Conservation (phyloP, 2,888 invertebrate genomes). For the Charanyca ferruginea region DNA sequence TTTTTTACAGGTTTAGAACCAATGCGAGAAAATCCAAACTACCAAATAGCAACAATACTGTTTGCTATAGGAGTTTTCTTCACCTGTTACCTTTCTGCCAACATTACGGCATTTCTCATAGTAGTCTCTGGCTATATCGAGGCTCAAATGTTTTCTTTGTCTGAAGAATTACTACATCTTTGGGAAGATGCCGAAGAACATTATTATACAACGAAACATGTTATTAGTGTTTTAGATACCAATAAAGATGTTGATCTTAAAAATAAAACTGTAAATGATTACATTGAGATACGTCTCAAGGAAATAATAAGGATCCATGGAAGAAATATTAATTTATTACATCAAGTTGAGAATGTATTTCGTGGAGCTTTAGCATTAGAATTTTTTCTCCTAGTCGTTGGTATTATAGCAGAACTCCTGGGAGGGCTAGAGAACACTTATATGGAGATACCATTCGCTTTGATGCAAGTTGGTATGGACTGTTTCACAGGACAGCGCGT, state of each 20-base stretch:
- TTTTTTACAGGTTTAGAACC: constrained; percentile 76
- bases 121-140: constrained; percentile 76
- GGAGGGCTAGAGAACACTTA: constrained; percentile 76
- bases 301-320: constrained; percentile 49
- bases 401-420: constrained; percentile 72
- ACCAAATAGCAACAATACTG: too few species aligned
- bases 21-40: constrained; percentile 72
- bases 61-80: too few species aligned
- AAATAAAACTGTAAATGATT: constrained; percentile 42
- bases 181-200: too few species aligned
- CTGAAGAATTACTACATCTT: constrained; percentile 72
- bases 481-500: too few species aligned
- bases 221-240: too few species aligned
- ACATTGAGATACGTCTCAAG: constrained; percentile 40
- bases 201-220: too few species aligned
- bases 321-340: constrained; percentile 65
- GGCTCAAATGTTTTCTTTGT: constrained; percentile 76
- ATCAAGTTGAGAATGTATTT: too few species aligned
- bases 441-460: constrained; percentile 70
- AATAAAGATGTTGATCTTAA: constrained; percentile 8
- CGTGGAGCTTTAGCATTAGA: too few species aligned
- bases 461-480: too few species aligned
- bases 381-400: constrained; percentile 68
- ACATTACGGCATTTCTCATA: too few species aligned
- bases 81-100: too few species aligned